A percentile compares a stretch with the other conserved stretches of the same genome.
phyloP scores from a whole-genome alignment of 2,797 vertebrate genomes.

The Falco biarmicus region DNA sequence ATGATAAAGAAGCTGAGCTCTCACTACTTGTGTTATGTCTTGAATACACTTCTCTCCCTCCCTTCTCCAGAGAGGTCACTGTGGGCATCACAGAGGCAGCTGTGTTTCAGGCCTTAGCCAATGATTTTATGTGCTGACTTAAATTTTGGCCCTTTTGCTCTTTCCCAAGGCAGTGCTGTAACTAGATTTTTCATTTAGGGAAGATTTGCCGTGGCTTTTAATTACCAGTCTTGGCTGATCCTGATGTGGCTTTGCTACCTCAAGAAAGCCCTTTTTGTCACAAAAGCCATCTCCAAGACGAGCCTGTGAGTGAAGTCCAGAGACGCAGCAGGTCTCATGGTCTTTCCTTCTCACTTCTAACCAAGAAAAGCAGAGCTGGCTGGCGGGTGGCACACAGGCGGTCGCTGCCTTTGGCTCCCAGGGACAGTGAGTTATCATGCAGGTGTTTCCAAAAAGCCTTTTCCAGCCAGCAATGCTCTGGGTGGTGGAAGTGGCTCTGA shows the following conservation, averaged over 20 bases:
- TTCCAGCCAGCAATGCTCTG: neutral
- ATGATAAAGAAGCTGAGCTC: neutral
- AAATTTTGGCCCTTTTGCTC: neutral
- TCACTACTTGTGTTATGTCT: neutral
- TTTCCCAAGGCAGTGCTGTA: neutral
- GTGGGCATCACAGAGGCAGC: neutral
- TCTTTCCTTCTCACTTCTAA: neutral
- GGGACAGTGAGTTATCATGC: neutral
- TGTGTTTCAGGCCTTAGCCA: neutral
- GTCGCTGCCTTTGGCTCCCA: neutral
- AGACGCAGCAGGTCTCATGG: neutral
- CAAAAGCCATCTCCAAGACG: neutral
- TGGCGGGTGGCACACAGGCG: rapidly evolving
- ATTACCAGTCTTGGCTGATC: neutral
- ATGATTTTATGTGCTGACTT: neutral
- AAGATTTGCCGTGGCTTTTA: neutral
- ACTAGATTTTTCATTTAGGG: neutral
- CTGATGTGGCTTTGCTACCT: neutral
- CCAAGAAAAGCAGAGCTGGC: neutral
- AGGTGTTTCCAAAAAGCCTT: neutral
- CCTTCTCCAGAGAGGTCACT: neutral
- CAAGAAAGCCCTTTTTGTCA: neutral
- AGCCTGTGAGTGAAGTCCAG: neutral
- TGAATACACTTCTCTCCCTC: neutral
- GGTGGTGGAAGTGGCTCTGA: neutral